A percentile compares a stretch with the other conserved stretches of the same genome.
These are phyloP conservation scores for Drosophila biarmipes DNA, from an alignment of 1,140 invertebrate species.

Conservation along the genomic window DNA sequence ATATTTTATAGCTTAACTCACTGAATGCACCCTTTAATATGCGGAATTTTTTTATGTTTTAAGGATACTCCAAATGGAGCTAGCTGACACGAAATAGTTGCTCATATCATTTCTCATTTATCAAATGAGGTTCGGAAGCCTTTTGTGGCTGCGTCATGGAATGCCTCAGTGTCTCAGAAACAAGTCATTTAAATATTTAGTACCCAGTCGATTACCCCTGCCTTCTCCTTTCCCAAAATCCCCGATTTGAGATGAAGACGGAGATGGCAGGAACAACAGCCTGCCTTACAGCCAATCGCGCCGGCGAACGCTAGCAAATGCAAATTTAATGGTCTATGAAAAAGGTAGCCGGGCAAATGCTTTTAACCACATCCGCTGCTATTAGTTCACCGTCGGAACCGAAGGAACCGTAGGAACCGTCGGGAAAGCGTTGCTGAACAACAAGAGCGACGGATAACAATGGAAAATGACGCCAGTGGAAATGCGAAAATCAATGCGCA, in stretches of 20 bases:
- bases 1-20: background rate
- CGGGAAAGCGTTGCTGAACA: conserved; percentile 26
- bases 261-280: conserved; percentile 6
- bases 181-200: conserved; percentile 57
- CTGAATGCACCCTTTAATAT: background rate
- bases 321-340: conserved; percentile 82
- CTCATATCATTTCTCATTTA: background rate
- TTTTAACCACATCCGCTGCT: conserved; percentile 80
- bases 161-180: conserved; percentile 1
- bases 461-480: conserved; percentile 70
- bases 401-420: background rate
- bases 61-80: too few species aligned
- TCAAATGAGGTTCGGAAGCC: background rate
- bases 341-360: conserved; percentile 78
- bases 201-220: conserved; percentile 19
- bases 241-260: conserved; percentile 19
- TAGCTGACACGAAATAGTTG: too few species aligned
- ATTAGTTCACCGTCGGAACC: conserved; percentile 59
- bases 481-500: conserved; percentile 79
- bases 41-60: too few species aligned
- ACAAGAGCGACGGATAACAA: conserved; percentile 48
- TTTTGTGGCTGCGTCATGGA: background rate
- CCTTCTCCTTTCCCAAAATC: conserved; percentile 5
- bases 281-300: conserved; percentile 54
- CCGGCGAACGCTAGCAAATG: conserved; percentile 74